Percentiles rank a stretch among this genome's conserved stretches.
phyloP scores from a whole-genome alignment of 92 coral and sea anemone genomes.

The Porites lobata region DNA sequence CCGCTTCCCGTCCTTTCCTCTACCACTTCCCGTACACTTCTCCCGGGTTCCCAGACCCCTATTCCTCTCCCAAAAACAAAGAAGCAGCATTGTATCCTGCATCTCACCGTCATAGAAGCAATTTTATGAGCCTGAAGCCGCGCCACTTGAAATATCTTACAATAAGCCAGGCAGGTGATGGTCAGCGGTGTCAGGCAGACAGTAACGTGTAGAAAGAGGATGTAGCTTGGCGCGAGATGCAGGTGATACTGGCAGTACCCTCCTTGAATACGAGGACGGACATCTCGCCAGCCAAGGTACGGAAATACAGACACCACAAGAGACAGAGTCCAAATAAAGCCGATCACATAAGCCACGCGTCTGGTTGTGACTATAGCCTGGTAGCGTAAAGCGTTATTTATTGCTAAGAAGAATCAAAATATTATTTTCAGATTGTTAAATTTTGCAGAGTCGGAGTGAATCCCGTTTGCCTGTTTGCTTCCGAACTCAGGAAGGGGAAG shows the following conservation, averaged over 20 bases:
- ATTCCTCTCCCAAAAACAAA: too few relatives aligned
- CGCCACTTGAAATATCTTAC: slow-evolving; percentile 87
- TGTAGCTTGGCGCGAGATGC: slow-evolving; percentile 79
- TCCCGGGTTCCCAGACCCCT: too few relatives aligned
- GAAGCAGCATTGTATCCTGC: too few relatives aligned
- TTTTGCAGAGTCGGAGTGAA: neutral
- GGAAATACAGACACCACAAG: slow-evolving; percentile 76
- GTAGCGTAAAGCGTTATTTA: slow-evolving; percentile 82
- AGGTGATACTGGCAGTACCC: slow-evolving; percentile 90
- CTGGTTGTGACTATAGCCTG: slow-evolving; percentile 72
- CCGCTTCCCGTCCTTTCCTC: neutral
- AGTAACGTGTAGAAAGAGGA: slow-evolving; percentile 75
- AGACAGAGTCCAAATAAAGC: slow-evolving; percentile 77
- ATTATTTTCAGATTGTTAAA: neutral
- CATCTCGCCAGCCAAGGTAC: slow-evolving; percentile 85
- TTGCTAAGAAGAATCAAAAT: slow-evolving; percentile 55
- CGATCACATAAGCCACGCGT: slow-evolving; percentile 64
- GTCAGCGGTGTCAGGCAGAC: slow-evolving; percentile 83
- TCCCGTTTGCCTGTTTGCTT: neutral
- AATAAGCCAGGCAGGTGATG: slow-evolving; percentile 81
- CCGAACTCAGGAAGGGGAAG: too few relatives aligned
- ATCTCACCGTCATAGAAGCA: slow-evolving; percentile 77
- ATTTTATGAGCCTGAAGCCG: slow-evolving; percentile 83
- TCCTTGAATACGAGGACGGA: slow-evolving; percentile 69
- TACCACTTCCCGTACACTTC: too few relatives aligned